Evolutionary conservation across 2,113 vertebrate genomes (phyloP).

Genomic region (Rhinoderma darwinii): DNA sequence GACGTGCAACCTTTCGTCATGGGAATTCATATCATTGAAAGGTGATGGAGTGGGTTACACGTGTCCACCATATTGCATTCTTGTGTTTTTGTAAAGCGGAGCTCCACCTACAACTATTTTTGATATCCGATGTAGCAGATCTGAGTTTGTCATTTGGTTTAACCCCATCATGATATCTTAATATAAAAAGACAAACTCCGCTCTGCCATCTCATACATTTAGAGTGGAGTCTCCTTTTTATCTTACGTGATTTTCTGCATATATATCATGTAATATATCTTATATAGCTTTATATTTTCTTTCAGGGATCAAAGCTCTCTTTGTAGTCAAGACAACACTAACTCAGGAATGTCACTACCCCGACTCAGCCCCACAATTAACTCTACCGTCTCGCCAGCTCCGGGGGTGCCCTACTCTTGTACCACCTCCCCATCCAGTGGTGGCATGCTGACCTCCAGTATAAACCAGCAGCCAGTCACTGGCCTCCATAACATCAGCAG

Average conservation of each 20-base stretch:
- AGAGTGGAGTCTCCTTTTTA: background rate
- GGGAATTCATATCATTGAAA: constrained; percentile 97
- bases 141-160: background rate
- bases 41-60: constrained; percentile 70
- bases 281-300: constrained; percentile 13
- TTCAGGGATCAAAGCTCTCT: constrained; percentile 92
- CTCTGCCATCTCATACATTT: background rate
- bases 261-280: background rate
- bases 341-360: constrained; percentile 80
- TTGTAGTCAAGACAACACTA: constrained; percentile 93
- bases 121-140: background rate
- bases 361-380: constrained; percentile 77
- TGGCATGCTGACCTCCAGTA: constrained; percentile 70
- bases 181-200: no score
- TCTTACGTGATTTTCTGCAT: background rate
- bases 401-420: constrained; percentile 72
- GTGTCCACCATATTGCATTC: background rate
- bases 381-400: constrained; percentile 75
- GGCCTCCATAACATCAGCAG: constrained; percentile 78
- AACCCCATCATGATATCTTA: no score
- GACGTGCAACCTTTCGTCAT: constrained; percentile 95
- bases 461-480: constrained; percentile 75
- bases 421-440: constrained; percentile 74
- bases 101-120: background rate
- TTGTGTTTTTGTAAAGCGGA: background rate